phyloP scores from a whole-genome alignment of 2,797 vertebrate genomes.

The Fundulus diaphanus region DNA sequence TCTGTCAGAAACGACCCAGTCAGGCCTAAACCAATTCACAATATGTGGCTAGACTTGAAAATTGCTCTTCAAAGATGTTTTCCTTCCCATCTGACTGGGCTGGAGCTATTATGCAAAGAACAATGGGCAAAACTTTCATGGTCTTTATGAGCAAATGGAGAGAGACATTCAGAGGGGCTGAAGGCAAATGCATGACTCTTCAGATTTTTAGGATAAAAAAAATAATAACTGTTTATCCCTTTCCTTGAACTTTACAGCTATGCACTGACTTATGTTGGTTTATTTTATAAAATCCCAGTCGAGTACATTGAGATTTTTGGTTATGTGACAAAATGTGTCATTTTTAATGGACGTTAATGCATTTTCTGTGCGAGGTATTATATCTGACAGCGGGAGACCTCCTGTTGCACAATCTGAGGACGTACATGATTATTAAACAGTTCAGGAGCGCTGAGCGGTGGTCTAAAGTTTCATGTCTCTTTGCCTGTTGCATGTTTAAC shows the following conservation, averaged over 20 bases:
- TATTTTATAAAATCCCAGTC: background rate
- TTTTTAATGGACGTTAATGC: background rate
- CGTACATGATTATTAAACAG: slow-evolving; percentile 12
- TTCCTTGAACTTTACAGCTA: background rate
- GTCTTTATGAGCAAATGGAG: background rate
- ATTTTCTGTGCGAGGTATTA: background rate
- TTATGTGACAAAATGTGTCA: background rate
- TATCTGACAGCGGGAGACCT: background rate
- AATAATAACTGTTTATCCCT: background rate
- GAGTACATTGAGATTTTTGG: background rate
- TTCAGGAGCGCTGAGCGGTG: background rate
- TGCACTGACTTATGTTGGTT: background rate
- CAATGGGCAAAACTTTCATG: background rate
- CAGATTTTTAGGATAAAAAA: background rate
- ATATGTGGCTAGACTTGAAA: background rate
- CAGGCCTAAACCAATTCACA: background rate
- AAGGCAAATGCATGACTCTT: background rate
- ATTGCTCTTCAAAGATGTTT: background rate
- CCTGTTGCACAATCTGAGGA: background rate
- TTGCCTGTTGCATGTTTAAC: slow-evolving; percentile 50
- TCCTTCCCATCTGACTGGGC: background rate
- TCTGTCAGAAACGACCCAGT: background rate
- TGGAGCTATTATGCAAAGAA: background rate
- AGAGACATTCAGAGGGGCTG: background rate
- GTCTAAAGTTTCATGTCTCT: slow-evolving; percentile 31